Evolutionary conservation across 2,113 vertebrate genomes (phyloP), one percentile per base, ranked within the genome.

Genomic region (Onychorhynchus coronatus): DNA sequence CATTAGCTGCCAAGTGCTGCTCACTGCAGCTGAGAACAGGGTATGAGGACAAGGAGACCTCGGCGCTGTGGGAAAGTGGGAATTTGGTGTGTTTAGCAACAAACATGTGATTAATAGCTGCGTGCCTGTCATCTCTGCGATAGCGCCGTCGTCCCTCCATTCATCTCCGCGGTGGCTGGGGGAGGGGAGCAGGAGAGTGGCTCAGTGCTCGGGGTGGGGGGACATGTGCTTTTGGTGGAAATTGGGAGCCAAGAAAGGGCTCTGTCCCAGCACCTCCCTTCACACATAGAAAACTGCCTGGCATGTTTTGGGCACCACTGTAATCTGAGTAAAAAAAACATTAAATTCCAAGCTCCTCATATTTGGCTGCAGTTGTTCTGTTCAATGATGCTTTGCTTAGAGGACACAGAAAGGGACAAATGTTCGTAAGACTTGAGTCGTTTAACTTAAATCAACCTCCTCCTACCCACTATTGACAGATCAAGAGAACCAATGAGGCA

Each of bases 371-470:
- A 49, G 56, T 83, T 83, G 37, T 84, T 92, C 85, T 94, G 83
- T 81, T 91, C 74, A 95, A n/a, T 59, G 88, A 78, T 72, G 80
- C 83, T 90, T 87, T 85, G 47, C 92, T 92, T 77, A 87, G 76
- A 90, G 89, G 89, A 88, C 79, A 59, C 56, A 21, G 76, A 94
- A 91, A 95, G 93, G 95, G 90, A 92, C 91, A 92, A 95, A 84
- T 70, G 46, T 87, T 91, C 74, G 15, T 41, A 55, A 79, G 68
- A 74, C 80, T 96, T 74, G 41, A 89, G 67, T 82, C 37, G 4
- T 94, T 97, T 95, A 96, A 87, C 91, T 97, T 96, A 97, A 97
- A 94, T 96, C 97, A 95, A 74, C 96, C 94, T 96, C 96, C 93
- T 97, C 94, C 95, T 97, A 95, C 93, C 73, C 88, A 63, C 95